phyloP scores from a whole-genome alignment of 1,140 invertebrate species.

The Pemphigus obesinymphae region DNA sequence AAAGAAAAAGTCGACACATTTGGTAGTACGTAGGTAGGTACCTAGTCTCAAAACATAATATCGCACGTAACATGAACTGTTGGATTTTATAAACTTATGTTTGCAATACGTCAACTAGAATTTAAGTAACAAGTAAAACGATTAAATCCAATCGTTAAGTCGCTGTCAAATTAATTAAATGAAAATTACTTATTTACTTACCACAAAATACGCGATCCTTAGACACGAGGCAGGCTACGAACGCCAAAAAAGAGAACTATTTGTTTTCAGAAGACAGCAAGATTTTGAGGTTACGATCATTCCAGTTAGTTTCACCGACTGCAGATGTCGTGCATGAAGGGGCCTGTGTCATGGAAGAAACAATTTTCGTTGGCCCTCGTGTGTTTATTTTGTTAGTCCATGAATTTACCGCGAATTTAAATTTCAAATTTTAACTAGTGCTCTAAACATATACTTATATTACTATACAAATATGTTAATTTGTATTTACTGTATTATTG shows the following conservation, averaged over 20 bases:
- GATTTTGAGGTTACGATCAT: slow-evolving; percentile 12
- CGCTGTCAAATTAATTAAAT: neutral
- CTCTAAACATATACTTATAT: no score
- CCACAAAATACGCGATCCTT: slow-evolving; percentile 10
- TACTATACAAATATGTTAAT: no score
- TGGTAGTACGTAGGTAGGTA: neutral
- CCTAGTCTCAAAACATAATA: neutral
- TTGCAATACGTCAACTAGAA: neutral
- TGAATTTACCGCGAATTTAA: neutral
- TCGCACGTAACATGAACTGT: neutral
- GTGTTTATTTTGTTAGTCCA: neutral
- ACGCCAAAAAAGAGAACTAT: slow-evolving; percentile 32
- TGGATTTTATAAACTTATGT: no score
- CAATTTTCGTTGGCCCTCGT: neutral
- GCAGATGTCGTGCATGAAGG: neutral
- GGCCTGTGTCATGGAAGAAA: neutral
- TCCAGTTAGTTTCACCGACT: slow-evolving; percentile 1
- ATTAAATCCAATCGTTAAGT: neutral
- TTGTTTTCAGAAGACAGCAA: slow-evolving; percentile 27
- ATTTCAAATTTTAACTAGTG: no score
- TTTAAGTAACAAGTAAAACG: neutral
- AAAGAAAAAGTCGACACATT: neutral
- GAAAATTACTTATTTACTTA: slow-evolving; percentile 25
- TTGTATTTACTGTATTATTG: no score
- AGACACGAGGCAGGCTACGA: slow-evolving; percentile 27